phyloP scores from a whole-genome alignment of 2,797 vertebrate genomes.

The Brotogeris chrysoptera region DNA sequence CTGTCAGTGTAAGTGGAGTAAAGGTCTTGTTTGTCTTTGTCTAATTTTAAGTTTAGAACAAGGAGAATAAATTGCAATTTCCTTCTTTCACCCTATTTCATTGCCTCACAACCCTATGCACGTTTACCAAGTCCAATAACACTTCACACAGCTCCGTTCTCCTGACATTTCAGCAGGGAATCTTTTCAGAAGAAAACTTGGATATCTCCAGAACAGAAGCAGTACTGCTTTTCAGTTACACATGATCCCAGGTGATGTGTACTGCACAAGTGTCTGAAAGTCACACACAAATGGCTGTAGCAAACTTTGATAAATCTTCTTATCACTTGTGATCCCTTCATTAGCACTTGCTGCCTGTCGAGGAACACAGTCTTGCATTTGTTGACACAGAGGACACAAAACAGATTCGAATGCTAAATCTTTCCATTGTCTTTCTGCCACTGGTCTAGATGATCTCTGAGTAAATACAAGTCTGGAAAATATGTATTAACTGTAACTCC shows the following conservation, averaged over 20 bases:
- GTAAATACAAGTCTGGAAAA: slow-evolving; percentile 2
- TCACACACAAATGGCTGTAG: background rate
- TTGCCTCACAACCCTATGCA: background rate
- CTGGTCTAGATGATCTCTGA: background rate
- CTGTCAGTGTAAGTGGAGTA: background rate
- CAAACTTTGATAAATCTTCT: background rate
- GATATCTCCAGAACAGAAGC: background rate
- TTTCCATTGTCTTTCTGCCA: background rate
- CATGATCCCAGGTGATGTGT: background rate
- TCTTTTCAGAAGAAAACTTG: background rate
- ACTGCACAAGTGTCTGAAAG: background rate
- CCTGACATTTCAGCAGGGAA: background rate
- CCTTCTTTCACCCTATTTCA: background rate
- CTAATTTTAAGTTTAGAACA: background rate
- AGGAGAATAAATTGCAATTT: background rate
- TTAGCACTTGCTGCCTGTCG: background rate
- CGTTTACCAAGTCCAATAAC: background rate
- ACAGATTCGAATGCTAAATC: background rate
- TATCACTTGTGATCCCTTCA: background rate
- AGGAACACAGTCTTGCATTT: background rate
- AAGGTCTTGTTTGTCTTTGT: background rate
- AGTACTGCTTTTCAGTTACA: background rate
- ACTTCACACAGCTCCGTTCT: background rate
- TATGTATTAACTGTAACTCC: background rate
- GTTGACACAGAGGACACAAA: background rate